Evolutionary conservation across 2,113 vertebrate species (phyloP).

Genomic region (Bos javanicus): DNA sequence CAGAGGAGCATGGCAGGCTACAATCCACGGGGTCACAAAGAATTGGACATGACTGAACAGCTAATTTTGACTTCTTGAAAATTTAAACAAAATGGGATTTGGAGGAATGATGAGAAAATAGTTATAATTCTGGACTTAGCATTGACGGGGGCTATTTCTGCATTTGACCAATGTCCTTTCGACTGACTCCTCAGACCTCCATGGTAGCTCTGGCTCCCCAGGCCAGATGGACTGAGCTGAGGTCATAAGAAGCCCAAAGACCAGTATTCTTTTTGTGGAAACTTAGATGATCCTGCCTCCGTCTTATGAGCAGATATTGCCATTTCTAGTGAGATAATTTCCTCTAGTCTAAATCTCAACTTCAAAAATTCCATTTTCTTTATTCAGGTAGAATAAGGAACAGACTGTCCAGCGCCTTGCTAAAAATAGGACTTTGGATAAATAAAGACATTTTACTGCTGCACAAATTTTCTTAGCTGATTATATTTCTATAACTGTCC

Average conservation of each 20-base stretch:
- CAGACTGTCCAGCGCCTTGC: background rate
- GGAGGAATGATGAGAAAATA: background rate
- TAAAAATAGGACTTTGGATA: background rate
- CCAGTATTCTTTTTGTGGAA: background rate
- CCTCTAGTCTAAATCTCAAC: background rate
- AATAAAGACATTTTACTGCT: constrained; percentile 3
- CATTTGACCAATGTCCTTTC: background rate
- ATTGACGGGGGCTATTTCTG: background rate
- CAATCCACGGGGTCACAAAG: background rate
- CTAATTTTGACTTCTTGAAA: background rate
- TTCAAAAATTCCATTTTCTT: background rate
- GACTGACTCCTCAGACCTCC: background rate
- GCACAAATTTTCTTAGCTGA: constrained; percentile 8
- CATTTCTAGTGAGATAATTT: background rate
- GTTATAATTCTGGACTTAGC: background rate
- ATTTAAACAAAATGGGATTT: background rate
- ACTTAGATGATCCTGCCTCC: background rate
- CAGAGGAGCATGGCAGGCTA: background rate
- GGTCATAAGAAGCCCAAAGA: background rate
- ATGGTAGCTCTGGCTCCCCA: background rate
- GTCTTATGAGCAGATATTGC: background rate
- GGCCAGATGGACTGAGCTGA: background rate
- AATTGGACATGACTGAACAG: background rate
- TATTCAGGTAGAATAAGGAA: background rate
- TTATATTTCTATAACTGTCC: background rate